These are phyloP conservation scores for Rattus rattus DNA, from an alignment of 2,113 vertebrate genomes.

Conservation along the genomic window DNA sequence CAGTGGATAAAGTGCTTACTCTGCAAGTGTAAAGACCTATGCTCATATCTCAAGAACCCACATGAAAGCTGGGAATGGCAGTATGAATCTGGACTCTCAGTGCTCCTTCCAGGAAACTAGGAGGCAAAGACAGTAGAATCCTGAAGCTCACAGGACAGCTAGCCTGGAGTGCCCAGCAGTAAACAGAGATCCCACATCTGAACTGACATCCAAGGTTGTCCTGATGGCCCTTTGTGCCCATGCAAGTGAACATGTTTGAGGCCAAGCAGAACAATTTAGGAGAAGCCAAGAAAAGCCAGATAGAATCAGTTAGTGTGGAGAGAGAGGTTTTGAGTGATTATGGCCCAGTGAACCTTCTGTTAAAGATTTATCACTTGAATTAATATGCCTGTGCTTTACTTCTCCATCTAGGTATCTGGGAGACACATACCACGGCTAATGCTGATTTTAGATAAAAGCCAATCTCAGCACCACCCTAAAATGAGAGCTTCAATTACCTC, in stretches of 20 bases:
- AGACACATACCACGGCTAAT: not conserved
- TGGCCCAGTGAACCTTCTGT: not conserved
- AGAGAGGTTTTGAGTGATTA: not conserved
- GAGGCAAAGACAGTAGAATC: not conserved
- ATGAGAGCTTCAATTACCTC: constrained; percentile 86
- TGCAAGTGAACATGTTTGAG: not conserved
- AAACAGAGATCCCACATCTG: not conserved
- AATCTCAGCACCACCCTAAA: not conserved
- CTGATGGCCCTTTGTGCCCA: not conserved
- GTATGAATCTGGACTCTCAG: not conserved
- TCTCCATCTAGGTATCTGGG: not conserved
- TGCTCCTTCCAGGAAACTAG: not conserved
- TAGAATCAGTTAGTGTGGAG: too few species aligned
- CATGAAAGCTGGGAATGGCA: not conserved
- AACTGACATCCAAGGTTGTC: not conserved
- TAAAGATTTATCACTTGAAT: constrained; percentile 18
- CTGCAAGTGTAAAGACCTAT: not conserved
- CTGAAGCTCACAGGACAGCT: not conserved
- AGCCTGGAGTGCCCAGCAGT: too few species aligned
- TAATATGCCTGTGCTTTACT: not conserved
- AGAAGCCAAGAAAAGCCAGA: not conserved
- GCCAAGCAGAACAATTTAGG: not conserved
- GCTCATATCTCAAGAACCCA: not conserved
- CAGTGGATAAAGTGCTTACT: not conserved
- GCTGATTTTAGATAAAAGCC: constrained; percentile 16